Evolutionary conservation across 1,140 invertebrate species (phyloP).

Genomic region (Phocides pigmalion): DNA sequence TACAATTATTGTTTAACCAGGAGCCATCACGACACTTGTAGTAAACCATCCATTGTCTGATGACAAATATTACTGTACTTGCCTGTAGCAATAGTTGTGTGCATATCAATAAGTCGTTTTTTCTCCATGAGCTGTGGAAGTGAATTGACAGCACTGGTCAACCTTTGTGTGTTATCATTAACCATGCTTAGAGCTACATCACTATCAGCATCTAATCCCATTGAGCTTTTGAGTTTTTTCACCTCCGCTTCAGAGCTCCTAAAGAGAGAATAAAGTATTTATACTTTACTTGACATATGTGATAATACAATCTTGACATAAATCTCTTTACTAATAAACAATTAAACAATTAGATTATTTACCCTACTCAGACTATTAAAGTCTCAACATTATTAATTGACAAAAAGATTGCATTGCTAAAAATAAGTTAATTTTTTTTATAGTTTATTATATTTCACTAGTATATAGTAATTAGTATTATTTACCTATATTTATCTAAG

Average conservation of each 20-base stretch:
- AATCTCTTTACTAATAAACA: no score
- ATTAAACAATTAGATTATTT: no score
- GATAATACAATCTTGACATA: no score
- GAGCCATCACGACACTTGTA: background rate
- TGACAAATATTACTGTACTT: conserved; percentile 34
- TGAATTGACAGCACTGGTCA: conserved; percentile 97
- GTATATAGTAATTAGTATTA: background rate
- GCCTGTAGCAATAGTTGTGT: conserved; percentile 98
- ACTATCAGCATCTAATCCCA: conserved; percentile 93
- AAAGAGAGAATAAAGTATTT: background rate
- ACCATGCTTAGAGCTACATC: conserved; percentile 92
- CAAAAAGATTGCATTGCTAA: no score
- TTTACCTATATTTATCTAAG: conserved; percentile 93
- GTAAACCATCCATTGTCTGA: background rate
- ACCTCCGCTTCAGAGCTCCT: conserved; percentile 97
- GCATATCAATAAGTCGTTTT: conserved; percentile 98
- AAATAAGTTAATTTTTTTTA: no score
- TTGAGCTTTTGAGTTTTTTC: conserved; percentile 95
- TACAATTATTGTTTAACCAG: conserved; percentile 3
- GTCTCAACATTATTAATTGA: no score
- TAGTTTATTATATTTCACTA: conserved; percentile 2
- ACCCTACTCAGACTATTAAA: no score
- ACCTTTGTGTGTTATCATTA: conserved; percentile 96
- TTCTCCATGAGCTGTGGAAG: conserved; percentile 98
- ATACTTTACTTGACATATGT: no score